Conservation (phyloP, 2,888 invertebrate genomes). For the Plagodis dolabraria region DNA sequence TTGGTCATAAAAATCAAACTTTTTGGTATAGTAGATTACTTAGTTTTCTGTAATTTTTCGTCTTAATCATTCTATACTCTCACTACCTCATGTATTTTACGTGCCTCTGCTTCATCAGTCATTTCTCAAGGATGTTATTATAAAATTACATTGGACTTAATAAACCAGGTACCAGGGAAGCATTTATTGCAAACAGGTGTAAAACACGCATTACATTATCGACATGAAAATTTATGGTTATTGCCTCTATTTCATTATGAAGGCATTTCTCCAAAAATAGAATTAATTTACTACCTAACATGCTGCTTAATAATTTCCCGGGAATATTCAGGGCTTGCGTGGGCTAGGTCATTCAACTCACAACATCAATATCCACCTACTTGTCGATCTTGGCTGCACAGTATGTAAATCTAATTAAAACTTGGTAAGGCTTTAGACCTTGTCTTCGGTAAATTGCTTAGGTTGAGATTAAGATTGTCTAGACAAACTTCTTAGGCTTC, state of each 20-base stretch:
- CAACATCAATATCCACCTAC: slow-evolving; percentile 9
- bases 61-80: no score
- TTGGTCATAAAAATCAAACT: no score
- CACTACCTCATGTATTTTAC: no score
- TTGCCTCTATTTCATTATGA: slow-evolving; percentile 14
- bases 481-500: no score
- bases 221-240: slow-evolving; percentile 16
- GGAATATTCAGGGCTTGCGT: slow-evolving; percentile 12
- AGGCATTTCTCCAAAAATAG: slow-evolving; percentile 18
- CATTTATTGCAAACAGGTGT: background rate
- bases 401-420: slow-evolving; percentile 3
- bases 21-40: no score
- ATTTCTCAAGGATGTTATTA: no score
- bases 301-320: slow-evolving; percentile 14
- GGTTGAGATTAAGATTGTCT: background rate
- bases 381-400: slow-evolving; percentile 5
- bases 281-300: slow-evolving; percentile 18
- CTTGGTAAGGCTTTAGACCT: background rate
- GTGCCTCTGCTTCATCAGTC: no score
- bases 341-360: slow-evolving; percentile 18
- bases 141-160: no score
- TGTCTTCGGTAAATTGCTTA: background rate
- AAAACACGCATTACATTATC: slow-evolving; percentile 11
- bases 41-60: no score
- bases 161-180: no score